A percentile compares a stretch with the other conserved stretches of the same genome.
These are phyloP conservation scores for Torymus auratus DNA, from an alignment of 2,888 invertebrate genomes.

Conservation along the genomic window DNA sequence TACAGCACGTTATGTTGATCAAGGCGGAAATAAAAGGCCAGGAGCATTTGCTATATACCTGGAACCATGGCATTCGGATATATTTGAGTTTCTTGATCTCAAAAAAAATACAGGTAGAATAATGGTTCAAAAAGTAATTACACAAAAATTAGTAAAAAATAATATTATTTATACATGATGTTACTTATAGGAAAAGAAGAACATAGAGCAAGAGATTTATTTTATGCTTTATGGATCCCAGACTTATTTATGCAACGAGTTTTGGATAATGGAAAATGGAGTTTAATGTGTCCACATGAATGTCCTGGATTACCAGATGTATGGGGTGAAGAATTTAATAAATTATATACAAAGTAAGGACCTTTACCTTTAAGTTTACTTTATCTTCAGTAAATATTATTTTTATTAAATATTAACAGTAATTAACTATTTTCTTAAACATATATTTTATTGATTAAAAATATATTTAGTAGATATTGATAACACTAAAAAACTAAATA, in stretches of 20 bases:
- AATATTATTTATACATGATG: slow-evolving; percentile 6
- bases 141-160: neutral
- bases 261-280: slow-evolving; percentile 90
- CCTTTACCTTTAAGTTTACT: slow-evolving; percentile 9
- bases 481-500: too few species aligned
- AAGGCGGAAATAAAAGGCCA: slow-evolving; percentile 98
- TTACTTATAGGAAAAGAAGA: slow-evolving; percentile 87
- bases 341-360: slow-evolving; percentile 85
- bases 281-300: slow-evolving; percentile 97
- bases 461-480: neutral
- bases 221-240: slow-evolving; percentile 98
- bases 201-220: slow-evolving; percentile 94
- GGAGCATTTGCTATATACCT: slow-evolving; percentile 99
- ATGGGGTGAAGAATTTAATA: slow-evolving; percentile 97
- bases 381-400: too few species aligned
- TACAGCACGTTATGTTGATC: slow-evolving; percentile 97
- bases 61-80: slow-evolving; percentile 99
- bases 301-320: slow-evolving; percentile 93
- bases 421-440: neutral
- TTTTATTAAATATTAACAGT: too few species aligned
- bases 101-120: slow-evolving; percentile 89
- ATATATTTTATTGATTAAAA: slow-evolving; percentile 6
- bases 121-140: neutral
- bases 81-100: slow-evolving; percentile 95
- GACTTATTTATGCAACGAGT: slow-evolving; percentile 98